Conservation (phyloP, 2,113 vertebrate genomes). For the Mola mola region DNA sequence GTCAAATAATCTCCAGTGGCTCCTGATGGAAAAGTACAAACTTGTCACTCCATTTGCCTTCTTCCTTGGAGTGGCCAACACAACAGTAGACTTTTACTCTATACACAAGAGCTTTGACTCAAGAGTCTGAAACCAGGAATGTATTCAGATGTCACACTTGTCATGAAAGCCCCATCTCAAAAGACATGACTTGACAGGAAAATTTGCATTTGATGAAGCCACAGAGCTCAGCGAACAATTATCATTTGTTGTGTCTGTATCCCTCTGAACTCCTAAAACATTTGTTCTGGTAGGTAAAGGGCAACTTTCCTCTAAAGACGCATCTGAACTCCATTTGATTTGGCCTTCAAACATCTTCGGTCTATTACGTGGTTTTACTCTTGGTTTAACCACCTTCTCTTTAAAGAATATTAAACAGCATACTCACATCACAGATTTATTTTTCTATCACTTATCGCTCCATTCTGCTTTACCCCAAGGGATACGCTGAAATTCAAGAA, state of each 20-base stretch:
- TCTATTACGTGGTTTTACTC: constrained; percentile 23
- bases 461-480: background rate
- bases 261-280: constrained; percentile 8
- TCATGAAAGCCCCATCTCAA: constrained; percentile 1
- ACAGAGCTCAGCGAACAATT: constrained; percentile 17
- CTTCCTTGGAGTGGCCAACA: constrained; percentile 15
- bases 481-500: constrained; percentile 16
- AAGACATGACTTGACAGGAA: constrained; percentile 17
- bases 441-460: background rate
- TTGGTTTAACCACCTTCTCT: background rate
- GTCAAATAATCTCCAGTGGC: constrained; percentile 25
- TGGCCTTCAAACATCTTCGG: constrained; percentile 27
- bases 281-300: constrained; percentile 22
- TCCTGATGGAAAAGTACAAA: constrained; percentile 33
- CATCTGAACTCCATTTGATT: constrained; percentile 39
- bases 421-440: background rate
- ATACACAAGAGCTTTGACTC: constrained; percentile 6
- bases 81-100: background rate
- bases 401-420: constrained; percentile 10
- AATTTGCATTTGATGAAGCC: constrained; percentile 48
- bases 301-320: background rate
- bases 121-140: constrained; percentile 15
- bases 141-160: background rate
- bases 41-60: background rate
- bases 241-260: background rate